phyloP scores from a whole-genome alignment of 1,140 invertebrate species.

The Bombus cullumanus region DNA sequence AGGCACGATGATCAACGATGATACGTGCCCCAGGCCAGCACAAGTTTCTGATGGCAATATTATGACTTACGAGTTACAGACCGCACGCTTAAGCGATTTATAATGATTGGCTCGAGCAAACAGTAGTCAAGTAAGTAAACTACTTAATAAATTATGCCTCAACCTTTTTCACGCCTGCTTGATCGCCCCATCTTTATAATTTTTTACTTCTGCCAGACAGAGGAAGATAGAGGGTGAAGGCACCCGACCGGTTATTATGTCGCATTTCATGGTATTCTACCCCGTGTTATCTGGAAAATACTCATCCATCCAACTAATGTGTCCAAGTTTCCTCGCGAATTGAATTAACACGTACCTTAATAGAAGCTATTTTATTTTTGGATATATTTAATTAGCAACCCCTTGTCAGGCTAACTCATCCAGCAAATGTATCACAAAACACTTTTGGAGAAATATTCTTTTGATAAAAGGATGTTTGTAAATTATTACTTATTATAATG shows the following conservation, averaged over 20 bases:
- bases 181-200: not conserved
- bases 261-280: not conserved
- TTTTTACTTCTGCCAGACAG: not conserved
- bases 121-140: slow-evolving; percentile 36
- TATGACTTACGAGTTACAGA: slow-evolving; percentile 10
- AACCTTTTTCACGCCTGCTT: slow-evolving; percentile 32
- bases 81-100: slow-evolving; percentile 46
- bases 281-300: not conserved
- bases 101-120: slow-evolving; percentile 50
- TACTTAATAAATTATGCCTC: slow-evolving; percentile 47
- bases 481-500: no score
- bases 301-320: no score
- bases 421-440: no score
- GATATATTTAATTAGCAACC: not conserved
- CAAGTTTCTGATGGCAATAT: not conserved
- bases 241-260: slow-evolving; percentile 2
- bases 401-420: no score
- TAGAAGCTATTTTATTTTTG: not conserved
- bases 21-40: not conserved
- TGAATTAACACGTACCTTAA: not conserved
- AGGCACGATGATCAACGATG: slow-evolving; percentile 14
- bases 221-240: not conserved
- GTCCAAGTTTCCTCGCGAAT: no score
- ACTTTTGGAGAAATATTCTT: no score
- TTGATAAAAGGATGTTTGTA: no score